Base-by-base conservation (phyloP, 2,888 invertebrate genomes). In the Perizoma flavofasciatum region DNA sequence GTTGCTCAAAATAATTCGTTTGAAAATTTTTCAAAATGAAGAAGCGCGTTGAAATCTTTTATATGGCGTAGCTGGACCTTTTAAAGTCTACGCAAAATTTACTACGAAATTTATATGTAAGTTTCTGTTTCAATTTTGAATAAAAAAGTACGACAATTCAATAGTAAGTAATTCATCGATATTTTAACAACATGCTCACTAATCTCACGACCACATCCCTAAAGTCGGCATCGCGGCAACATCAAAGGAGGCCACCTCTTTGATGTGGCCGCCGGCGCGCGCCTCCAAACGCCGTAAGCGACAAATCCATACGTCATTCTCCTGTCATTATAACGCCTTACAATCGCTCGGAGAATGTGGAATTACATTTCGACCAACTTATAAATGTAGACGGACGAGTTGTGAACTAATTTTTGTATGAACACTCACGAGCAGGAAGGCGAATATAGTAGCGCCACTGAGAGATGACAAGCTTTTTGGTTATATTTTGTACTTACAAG, bases 271-370 rank as follows among this genome's bases (percentile, higher is more conserved):
- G 91, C 78, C 80, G 91, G 91, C 91, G 88, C 91, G 91, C 88
- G 91, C 90, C 86, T 79, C 89, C 83, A 88, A 91, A 91, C 84
- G 92, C 92, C 92, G 85, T 91, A 92, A 92, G 92, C 92, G 92
- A 88, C 92, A 88, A 90, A 88, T 89, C 90, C 92, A 91, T 91
- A 91, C 92, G 92, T 92, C 92, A 92, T 92, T 86, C 89, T 84
- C 79, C 90, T 91, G 92, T 91, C 92, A 91, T 91, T 92, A 92
- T 90, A 89, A 90, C 90, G 90, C 90, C 88, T 89, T 77, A 89
- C 91, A 89, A 89, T 88, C 88, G 86, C 77, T 78, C 73, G 74
- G 86, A 87, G 89, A 91, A 90, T 90, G 90, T 88, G 84, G 83
- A 86, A 89, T 89, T 90, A 90, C 63, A 58, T 58, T 55, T 60